Base-by-base conservation (phyloP, 2,797 vertebrate species). In the Euphonia xanthogaster region DNA sequence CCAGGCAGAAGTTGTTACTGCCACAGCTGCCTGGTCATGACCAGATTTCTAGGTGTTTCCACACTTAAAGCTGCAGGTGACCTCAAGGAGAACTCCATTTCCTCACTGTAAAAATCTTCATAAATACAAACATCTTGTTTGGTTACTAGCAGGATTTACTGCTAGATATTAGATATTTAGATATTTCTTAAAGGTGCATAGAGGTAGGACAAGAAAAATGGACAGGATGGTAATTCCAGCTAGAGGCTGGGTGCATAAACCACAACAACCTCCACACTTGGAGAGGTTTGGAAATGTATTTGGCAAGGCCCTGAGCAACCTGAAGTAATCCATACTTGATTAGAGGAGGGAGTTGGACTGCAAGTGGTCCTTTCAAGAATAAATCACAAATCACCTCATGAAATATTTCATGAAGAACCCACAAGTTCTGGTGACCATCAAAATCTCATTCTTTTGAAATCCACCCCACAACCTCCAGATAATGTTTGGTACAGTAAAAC, bases 391-490 rank as follows among this genome's bases (percentile, higher is more conserved):
- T 78, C n/a, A 53, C 4, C 7, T 12, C 47, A 19, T 25, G 6
- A 62, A 35, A 25, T 55, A 53, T 27, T 65, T 40, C 1, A 57
- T 8, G 15, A 37, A 21, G 21, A 11, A 30, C 27, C 24, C 45
- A 27, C 14, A 33, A 30, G 27, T 71, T 77, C 22, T 21, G 25
- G 2, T 23, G 21, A 54, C 18, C 37, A 27, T 67, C 60, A 60
- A 82, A 85, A 66, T 48, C 10, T 25, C 4, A 24, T 22, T 50
- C 60, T 54, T 63, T 8, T 50, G 21, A 84, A 92, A 54, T 45
- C 18, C 14, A 74, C 1, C 8, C 9, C 31, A 15, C 14, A 23
- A 1, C 6, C 7, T 14, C 2, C 4, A 39, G 12, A 51, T 19
- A 58, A 51, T 2, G 1, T 57, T 70, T 73, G 14, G 6, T 18